Evolutionary conservation across 2,797 vertebrate genomes (phyloP).

Genomic region (Enteromius afrohamiltoni): DNA sequence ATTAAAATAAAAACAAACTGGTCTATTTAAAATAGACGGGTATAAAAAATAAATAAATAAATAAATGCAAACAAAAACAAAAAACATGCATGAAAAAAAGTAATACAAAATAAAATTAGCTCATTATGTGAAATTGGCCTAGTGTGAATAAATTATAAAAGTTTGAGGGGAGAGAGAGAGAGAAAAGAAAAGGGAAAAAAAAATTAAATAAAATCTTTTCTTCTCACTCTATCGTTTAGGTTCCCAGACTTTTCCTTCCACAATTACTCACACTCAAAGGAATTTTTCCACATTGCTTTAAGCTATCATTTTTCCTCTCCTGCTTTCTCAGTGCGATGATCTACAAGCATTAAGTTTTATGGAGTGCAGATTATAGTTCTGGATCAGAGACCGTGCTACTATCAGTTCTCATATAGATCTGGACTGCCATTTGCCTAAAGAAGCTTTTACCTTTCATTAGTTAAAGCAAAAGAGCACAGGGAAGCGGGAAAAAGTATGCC

Average conservation of each 20-base stretch:
- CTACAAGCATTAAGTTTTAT: constrained; percentile 62
- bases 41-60: too few relatives aligned
- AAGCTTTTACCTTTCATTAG: background rate
- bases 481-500: constrained; percentile 8
- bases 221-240: constrained; percentile 19
- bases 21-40: too few relatives aligned
- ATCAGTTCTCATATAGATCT: constrained; percentile 56
- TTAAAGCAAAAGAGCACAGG: background rate
- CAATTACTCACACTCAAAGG: constrained; percentile 65
- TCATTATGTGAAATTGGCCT: too few relatives aligned
- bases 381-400: constrained; percentile 57
- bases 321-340: constrained; percentile 58
- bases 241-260: constrained; percentile 48
- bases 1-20: too few relatives aligned
- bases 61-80: too few relatives aligned
- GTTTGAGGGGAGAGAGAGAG: too few relatives aligned
- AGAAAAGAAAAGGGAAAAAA: too few relatives aligned
- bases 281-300: constrained; percentile 65
- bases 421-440: constrained; percentile 44
- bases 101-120: too few relatives aligned
- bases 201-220: too few relatives aligned
- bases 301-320: constrained; percentile 47
- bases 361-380: constrained; percentile 55
- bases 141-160: too few relatives aligned
- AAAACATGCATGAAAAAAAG: too few relatives aligned